A percentile compares a stretch with the other conserved stretches of the same genome.
phyloP scores from a whole-genome alignment of 1,140 invertebrate genomes.

The Apis cerana region DNA sequence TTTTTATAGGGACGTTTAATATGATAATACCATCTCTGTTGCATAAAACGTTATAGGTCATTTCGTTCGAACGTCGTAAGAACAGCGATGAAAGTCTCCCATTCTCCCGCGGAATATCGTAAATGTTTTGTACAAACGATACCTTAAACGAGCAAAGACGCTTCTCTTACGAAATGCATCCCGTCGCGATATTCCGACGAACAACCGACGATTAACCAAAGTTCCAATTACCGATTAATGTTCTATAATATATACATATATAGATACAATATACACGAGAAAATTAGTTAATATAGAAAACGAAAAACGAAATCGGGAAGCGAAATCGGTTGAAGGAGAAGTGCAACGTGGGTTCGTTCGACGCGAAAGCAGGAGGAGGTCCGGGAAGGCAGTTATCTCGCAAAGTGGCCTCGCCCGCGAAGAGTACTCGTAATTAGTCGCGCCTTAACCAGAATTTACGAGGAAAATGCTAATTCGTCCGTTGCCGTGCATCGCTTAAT shows the following conservation, averaged over 20 bases:
- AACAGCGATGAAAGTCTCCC: not conserved
- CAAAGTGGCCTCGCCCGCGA: not conserved
- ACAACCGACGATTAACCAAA: no score
- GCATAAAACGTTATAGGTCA: conserved; percentile 16
- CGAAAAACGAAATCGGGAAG: no score
- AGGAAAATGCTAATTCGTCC: not conserved
- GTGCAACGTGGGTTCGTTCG: no score
- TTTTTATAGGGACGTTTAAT: not conserved
- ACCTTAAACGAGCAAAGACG: no score
- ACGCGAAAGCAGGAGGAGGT: no score
- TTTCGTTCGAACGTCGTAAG: not conserved
- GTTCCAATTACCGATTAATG: no score
- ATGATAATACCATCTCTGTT: conserved; percentile 10
- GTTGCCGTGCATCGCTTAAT: conserved; percentile 10
- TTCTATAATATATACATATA: no score
- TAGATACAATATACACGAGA: no score
- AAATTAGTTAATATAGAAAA: no score
- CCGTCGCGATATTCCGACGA: no score
- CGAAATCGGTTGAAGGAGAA: no score
- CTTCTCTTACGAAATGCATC: no score
- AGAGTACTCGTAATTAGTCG: conserved; percentile 29
- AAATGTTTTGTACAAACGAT: not conserved
- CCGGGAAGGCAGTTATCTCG: not conserved
- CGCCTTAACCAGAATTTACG: conserved; percentile 16
- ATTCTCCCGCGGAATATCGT: not conserved